Evolutionary conservation across 2,888 invertebrate genomes (phyloP), one percentile per base, ranked within the genome.

Genomic region (Polyploca ridens): DNA sequence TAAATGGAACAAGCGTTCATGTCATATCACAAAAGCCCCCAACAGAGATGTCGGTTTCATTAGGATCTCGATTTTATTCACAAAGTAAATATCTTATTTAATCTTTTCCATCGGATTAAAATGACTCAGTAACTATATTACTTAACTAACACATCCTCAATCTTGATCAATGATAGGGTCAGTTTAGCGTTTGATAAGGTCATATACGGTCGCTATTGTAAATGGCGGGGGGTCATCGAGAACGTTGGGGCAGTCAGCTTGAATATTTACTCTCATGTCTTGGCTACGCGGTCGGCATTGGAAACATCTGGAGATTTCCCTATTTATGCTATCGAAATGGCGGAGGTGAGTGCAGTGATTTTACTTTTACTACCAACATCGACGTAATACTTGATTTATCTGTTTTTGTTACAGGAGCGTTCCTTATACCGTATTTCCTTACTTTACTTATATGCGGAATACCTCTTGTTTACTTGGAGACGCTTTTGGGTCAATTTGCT

Each of bases 281-380:
- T 63, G 98, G 98, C 33, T 97, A 97, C 80, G 97, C 97, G 6
- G 97, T 98, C 63, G 98, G 98, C 61, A 96, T 98, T 66, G 97
- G 98, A 66, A 98, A 98, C 85, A 96, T 98, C 13, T 97, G 97
- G 97, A 95, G 98, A 71, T 98, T 98, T 89, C 98, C 98, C 0
- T 98, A 98, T 85, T 90, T 98, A 65, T 97, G 97, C 83, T 98
- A 97, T 86, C 95, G 97, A 80, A 98, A 97, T 87, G 98, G 98
- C 16, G 98, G 98, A 86, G 98, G 97, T 97, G 83, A 90, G 92
- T 88, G 58, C 38, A 54, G 58, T 65, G 35, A 33, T 73, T 46
- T 35, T 58, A 63, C 27, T 60, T 62, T 59, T 59, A 41, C 61
- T 19, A 57, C 33, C 16, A 49, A 49, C 38, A 16, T 14, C 59